Conservation (phyloP, 2,113 vertebrate species). For the Uria aalge region DNA sequence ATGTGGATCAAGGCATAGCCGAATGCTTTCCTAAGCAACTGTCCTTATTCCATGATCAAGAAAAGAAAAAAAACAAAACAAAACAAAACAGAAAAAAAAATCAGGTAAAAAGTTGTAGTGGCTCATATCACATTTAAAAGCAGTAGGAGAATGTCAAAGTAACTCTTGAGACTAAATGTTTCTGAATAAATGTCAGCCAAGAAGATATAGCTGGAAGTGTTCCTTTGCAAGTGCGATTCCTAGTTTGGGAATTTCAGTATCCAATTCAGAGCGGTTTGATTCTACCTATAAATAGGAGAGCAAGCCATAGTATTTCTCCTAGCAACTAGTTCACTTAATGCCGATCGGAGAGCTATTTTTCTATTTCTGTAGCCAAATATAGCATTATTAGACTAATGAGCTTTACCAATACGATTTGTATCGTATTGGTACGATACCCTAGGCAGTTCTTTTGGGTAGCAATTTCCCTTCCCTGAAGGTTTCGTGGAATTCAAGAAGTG, state of each 20-base stretch:
- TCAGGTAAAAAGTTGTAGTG: neutral
- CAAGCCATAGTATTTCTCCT: neutral
- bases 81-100: neutral
- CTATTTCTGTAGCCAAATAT: neutral
- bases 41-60: neutral
- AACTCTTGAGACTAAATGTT: neutral
- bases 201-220: neutral
- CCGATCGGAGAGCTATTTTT: neutral
- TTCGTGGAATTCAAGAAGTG: neutral
- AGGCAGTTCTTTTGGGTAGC: neutral
- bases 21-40: neutral
- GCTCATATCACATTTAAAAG: neutral
- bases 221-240: neutral
- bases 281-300: neutral
- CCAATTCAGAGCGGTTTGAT: neutral
- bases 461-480: neutral
- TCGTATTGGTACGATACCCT: neutral
- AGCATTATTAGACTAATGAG: neutral
- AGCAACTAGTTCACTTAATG: neutral
- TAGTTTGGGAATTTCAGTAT: neutral
- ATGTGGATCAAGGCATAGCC: neutral
- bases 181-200: neutral
- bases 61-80: neutral
- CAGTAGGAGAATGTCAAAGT: neutral
- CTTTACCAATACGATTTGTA: neutral